Conservation (phyloP, 1,140 invertebrate species). For the Ceratina japonica region DNA sequence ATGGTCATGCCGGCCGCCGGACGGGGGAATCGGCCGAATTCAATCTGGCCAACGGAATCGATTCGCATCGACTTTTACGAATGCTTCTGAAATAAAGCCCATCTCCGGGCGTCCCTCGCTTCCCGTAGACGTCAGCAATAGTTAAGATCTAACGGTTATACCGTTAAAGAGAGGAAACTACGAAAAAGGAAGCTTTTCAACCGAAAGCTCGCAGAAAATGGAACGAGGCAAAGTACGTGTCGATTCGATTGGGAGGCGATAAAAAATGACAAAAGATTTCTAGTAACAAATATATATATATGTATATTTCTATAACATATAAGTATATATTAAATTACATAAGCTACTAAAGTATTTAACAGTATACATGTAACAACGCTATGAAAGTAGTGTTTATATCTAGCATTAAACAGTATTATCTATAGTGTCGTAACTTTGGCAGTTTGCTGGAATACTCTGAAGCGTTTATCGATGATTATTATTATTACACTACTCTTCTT, state of each 20-base stretch:
- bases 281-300: constrained; percentile 7
- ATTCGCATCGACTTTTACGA: constrained; percentile 50
- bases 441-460: constrained; percentile 17
- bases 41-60: constrained; percentile 68
- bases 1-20: constrained; percentile 51
- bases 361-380: background rate
- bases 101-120: constrained; percentile 18
- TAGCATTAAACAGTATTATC: background rate
- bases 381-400: background rate
- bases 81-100: constrained; percentile 32
- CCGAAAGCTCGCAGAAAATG: too few relatives aligned
- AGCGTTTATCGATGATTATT: background rate
- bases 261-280: background rate
- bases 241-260: background rate
- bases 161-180: constrained; percentile 35
- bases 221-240: background rate
- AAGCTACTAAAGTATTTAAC: background rate
- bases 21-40: constrained; percentile 61
- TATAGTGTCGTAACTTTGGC: constrained; percentile 13
- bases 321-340: background rate
- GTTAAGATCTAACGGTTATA: constrained; percentile 44
- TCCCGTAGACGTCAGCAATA: constrained; percentile 2
- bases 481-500: too few relatives aligned
- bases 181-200: background rate
- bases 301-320: too few relatives aligned